Conservation (phyloP, 2,888 invertebrate species). For the Periphyllus acericola region DNA sequence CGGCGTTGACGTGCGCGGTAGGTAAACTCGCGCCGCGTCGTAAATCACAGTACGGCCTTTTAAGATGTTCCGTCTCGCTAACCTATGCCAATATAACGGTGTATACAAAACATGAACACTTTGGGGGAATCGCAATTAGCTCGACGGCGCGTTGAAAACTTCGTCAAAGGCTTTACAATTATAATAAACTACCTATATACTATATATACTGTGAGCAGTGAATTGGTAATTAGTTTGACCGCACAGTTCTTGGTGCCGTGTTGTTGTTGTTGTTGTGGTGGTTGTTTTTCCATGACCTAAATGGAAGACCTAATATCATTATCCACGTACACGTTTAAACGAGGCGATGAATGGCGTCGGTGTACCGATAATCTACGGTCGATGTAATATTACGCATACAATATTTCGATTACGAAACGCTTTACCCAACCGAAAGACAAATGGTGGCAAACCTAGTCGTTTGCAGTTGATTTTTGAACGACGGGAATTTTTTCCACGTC, state of each 20-base stretch:
- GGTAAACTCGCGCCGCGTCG: background rate
- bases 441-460: no score
- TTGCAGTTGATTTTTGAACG: no score
- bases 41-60: background rate
- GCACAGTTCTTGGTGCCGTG: background rate
- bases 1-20: no score
- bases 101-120: background rate
- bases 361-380: no score
- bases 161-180: background rate
- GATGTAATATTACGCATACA: no score
- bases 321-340: no score
- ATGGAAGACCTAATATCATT: no score
- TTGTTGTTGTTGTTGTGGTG: background rate
- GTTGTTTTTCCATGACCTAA: no score
- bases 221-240: background rate
- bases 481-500: no score
- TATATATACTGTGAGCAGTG: background rate
- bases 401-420: no score
- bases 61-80: background rate
- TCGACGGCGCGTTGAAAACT: background rate
- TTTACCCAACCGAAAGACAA: no score
- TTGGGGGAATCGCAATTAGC: background rate
- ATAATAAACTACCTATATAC: background rate
- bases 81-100: background rate
- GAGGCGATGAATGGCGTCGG: no score